Conservation (phyloP, 2,888 invertebrate species). For the Prosapia bicincta region DNA sequence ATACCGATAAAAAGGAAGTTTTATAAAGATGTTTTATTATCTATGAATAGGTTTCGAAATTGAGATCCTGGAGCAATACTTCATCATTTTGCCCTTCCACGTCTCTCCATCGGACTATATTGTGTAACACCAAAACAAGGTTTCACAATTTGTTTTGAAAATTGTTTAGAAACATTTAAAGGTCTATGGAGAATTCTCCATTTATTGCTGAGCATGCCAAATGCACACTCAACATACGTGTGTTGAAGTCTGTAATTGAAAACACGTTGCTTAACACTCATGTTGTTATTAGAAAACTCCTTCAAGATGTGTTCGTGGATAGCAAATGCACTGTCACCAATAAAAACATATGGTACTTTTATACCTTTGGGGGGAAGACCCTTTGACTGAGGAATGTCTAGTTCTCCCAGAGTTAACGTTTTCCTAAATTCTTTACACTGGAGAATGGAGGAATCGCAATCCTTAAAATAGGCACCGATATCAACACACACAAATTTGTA, state of each 20-base stretch:
- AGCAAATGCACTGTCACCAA: neutral
- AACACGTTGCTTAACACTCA: conserved; percentile 10
- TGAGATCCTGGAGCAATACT: neutral
- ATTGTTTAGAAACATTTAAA: conserved; percentile 7
- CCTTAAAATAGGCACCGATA: conserved; percentile 7
- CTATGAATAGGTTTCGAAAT: neutral
- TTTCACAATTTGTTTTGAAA: conserved; percentile 7
- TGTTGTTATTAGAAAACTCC: neutral
- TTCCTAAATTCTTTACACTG: neutral
- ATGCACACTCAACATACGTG: conserved; percentile 7
- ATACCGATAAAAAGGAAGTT: no score
- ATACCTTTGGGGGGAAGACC: neutral
- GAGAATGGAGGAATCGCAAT: conserved; percentile 3
- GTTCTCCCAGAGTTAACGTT: neutral
- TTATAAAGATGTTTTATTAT: no score
- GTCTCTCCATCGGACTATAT: conserved; percentile 6
- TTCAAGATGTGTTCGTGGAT: conserved; percentile 2
- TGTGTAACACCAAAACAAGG: neutral
- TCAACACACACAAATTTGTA: neutral
- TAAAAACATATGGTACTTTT: conserved; percentile 3
- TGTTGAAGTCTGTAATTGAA: conserved; percentile 12
- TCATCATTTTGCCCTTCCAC: neutral
- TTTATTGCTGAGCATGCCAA: conserved; percentile 7
- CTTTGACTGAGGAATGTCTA: conserved; percentile 11
- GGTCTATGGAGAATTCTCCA: conserved; percentile 11